phyloP scores from a whole-genome alignment of 2,113 vertebrate genomes.

The Porphyrio hochstetteri region DNA sequence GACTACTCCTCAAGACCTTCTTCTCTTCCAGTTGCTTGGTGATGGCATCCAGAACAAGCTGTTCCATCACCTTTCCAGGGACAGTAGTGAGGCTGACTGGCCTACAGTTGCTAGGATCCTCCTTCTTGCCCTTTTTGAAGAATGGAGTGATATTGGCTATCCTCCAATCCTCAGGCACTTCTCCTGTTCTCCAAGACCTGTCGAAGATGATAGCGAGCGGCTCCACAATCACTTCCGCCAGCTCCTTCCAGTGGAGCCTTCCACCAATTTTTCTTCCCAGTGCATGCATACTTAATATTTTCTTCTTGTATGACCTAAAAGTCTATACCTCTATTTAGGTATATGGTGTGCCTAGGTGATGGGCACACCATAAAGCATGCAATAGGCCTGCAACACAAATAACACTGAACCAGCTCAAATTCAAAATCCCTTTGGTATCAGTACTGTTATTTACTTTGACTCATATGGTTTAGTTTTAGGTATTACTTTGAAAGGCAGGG shows the following conservation, averaged over 20 bases:
- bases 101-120: no score
- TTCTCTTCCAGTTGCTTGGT: no score
- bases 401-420: background rate
- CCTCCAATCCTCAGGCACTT: no score
- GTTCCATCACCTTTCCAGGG: no score
- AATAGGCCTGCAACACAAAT: background rate
- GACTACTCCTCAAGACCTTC: no score
- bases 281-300: background rate
- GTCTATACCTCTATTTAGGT: background rate
- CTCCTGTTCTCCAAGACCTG: no score
- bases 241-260: background rate
- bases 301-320: background rate
- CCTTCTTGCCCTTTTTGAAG: no score
- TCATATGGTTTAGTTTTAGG: background rate
- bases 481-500: background rate
- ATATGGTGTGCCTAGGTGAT: background rate
- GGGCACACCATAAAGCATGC: background rate
- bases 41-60: no score
- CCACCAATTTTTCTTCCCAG: fast-evolving
- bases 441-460: background rate
- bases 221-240: no score
- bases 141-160: no score
- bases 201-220: no score
- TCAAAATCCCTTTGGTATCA: fast-evolving
- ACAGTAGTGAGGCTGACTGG: no score